Percentiles rank a stretch among this genome's conserved stretches.
Evolutionary conservation across 2,888 invertebrate species (phyloP).

Genomic region (Neelides folsomi): DNA sequence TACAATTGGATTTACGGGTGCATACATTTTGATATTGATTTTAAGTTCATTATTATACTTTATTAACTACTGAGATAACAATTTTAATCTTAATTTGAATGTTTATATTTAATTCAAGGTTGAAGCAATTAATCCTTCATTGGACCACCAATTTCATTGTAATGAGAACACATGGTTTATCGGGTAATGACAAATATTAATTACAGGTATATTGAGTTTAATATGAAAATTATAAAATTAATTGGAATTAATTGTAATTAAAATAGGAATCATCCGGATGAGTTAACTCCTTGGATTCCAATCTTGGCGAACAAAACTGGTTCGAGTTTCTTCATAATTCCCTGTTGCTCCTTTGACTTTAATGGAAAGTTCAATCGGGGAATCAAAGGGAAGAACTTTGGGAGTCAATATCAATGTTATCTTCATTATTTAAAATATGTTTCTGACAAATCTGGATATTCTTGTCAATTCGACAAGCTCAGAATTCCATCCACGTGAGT

Average conservation of each 20-base stretch:
- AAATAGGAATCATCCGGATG: slow-evolving; percentile 97
- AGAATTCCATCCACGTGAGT: slow-evolving; percentile 90
- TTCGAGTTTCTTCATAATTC: slow-evolving; percentile 70
- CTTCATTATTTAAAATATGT: slow-evolving; percentile 40
- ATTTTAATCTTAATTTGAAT: not conserved
- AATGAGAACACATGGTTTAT: slow-evolving; percentile 4
- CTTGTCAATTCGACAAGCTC: slow-evolving; percentile 60
- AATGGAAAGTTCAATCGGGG: slow-evolving; percentile 47
- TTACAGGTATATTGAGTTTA: not conserved
- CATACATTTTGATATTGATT: slow-evolving; percentile 46
- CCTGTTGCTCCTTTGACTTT: slow-evolving; percentile 90
- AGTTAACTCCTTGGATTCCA: slow-evolving; percentile 97
- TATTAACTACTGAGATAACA: too few relatives aligned
- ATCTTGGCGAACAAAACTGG: slow-evolving; percentile 72
- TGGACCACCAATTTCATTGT: not conserved
- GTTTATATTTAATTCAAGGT: slow-evolving; percentile 10
- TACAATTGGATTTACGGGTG: not conserved
- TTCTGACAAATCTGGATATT: slow-evolving; percentile 65
- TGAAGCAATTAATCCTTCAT: slow-evolving; percentile 8
- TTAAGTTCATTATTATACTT: slow-evolving; percentile 40
- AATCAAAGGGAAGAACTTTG: slow-evolving; percentile 45
- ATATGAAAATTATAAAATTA: not conserved
- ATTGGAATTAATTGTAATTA: slow-evolving; percentile 9
- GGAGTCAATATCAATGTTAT: slow-evolving; percentile 52
- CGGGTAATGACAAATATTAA: not conserved